Evolutionary conservation across 2,888 invertebrate species (phyloP).

Genomic region (Hydrotaea diabolus): DNA sequence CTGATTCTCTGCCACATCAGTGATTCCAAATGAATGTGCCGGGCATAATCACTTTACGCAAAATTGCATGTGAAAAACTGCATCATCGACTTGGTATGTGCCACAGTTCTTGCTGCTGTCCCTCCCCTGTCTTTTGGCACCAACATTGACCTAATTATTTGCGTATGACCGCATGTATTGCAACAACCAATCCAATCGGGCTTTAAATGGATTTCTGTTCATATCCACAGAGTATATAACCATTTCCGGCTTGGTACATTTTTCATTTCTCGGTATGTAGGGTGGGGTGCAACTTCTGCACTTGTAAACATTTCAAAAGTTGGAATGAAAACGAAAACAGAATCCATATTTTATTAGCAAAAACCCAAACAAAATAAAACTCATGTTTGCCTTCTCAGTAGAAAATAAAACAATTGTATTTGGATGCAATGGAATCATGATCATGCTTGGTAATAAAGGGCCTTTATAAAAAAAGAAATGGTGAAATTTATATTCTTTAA

Average conservation of each 20-base stretch:
- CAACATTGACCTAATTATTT: neutral
- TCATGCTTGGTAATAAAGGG: no score
- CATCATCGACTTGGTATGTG: neutral
- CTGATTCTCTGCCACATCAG: neutral
- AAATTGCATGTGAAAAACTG: neutral
- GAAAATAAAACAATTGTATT: neutral
- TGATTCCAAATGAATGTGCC: neutral
- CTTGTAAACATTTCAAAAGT: neutral
- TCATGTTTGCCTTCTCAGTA: neutral
- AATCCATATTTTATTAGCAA: neutral
- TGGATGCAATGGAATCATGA: no score
- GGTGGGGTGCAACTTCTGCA: neutral
- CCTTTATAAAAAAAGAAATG: no score
- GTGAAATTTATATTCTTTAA: no score
- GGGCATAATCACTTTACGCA: neutral
- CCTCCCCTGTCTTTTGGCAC: no score
- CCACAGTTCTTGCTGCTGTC: neutral
- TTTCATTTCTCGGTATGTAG: neutral
- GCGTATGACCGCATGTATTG: neutral
- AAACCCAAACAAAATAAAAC: neutral
- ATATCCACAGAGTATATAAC: neutral
- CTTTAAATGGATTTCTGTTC: constrained; percentile 6
- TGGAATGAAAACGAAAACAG: neutral
- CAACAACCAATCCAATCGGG: neutral
- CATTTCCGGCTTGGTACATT: neutral